A percentile compares a stretch with the other conserved stretches of the same genome.
phyloP scores from a whole-genome alignment of 2,888 invertebrate species.

The Epistrophella euchroma region DNA sequence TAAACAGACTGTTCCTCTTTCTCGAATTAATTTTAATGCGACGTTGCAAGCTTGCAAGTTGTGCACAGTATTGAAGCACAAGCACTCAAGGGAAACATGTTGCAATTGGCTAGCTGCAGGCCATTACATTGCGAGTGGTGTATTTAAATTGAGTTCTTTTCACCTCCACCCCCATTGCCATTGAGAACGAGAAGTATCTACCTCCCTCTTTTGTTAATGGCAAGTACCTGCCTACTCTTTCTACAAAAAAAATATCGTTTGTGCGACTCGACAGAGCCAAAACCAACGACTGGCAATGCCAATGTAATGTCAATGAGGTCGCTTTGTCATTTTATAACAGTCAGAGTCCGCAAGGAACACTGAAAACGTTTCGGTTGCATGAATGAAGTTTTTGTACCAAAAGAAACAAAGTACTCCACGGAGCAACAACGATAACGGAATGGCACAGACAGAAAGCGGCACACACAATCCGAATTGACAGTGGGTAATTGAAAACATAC shows the following conservation, averaged over 20 bases:
- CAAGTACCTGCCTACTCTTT: not conserved
- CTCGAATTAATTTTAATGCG: slow-evolving; percentile 43
- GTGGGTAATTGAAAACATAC: slow-evolving; percentile 53
- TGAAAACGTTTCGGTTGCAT: slow-evolving; percentile 65
- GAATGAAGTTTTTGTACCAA: slow-evolving; percentile 48
- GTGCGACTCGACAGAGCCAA: not conserved
- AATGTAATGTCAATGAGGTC: slow-evolving; percentile 64
- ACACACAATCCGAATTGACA: slow-evolving; percentile 53
- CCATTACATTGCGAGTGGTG: slow-evolving; percentile 46
- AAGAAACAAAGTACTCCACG: slow-evolving; percentile 32
- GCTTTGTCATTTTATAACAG: slow-evolving; percentile 53
- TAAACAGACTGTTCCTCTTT: not conserved
- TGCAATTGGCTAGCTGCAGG: slow-evolving; percentile 60
- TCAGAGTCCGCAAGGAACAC: slow-evolving; percentile 49
- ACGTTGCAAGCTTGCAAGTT: slow-evolving; percentile 15
- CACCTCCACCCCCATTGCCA: not conserved
- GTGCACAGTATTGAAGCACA: slow-evolving; percentile 23
- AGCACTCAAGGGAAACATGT: slow-evolving; percentile 65
- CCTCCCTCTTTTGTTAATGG: not conserved
- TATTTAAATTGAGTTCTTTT: slow-evolving; percentile 47
- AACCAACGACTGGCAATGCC: slow-evolving; percentile 13
- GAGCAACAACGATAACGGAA: slow-evolving; percentile 12
- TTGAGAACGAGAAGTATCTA: not conserved
- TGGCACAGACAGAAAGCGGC: slow-evolving; percentile 12
- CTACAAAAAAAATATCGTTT: slow-evolving; percentile 12